Base-by-base conservation (phyloP, 2,888 invertebrate species). In the Xylocampa areola region DNA sequence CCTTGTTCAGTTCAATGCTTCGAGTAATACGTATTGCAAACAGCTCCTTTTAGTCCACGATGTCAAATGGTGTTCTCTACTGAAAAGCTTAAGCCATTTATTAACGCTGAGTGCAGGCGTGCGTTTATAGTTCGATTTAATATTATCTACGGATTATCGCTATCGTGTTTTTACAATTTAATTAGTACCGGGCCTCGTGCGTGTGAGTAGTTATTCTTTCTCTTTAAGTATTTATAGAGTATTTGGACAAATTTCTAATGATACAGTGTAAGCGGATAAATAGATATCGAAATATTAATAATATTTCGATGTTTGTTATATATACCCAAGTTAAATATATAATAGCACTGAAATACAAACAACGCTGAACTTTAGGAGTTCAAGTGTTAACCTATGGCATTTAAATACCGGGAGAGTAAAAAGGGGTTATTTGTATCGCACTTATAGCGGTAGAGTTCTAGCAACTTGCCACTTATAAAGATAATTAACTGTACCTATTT, bases 21-120 rank as follows among this genome's bases (percentile, higher is more conserved):
- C 73, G 76, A 54, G 75, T 86, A 86, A 86, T 86, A 85, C 79
- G 77, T 79, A 80, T 74, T 68, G 79, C 82, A 81, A 83, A 82
- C 81, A 82, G 58, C 71, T 57, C 73, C 73, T 69, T 81, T 79
- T 73, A 79, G 72, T 53, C 27, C 60, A 59, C 66, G 53, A 73
- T 67, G 68, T 74, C 63, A 65, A 77, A 73, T 73, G 48, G 54
- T 69, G 68, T 62, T 54, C 44, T 27, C 57, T 54, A 49, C 33
- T 65, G 59, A 68, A 71, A 59, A 53, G 60, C 62, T 63, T 74
- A 72, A 72, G 66, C 66, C 66, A 64, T 66, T 71, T 62, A 69
- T 66, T 72, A 59, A 58, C 53, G 50, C 61, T 27, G 48, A 67
- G 55, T 72, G 66, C 65, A 69, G 39, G 21, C 60, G 39, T 50